A percentile compares a stretch with the other conserved stretches of the same genome.
phyloP scores from a whole-genome alignment of 2,113 vertebrate genomes.

The Aleadryas rufinucha region DNA sequence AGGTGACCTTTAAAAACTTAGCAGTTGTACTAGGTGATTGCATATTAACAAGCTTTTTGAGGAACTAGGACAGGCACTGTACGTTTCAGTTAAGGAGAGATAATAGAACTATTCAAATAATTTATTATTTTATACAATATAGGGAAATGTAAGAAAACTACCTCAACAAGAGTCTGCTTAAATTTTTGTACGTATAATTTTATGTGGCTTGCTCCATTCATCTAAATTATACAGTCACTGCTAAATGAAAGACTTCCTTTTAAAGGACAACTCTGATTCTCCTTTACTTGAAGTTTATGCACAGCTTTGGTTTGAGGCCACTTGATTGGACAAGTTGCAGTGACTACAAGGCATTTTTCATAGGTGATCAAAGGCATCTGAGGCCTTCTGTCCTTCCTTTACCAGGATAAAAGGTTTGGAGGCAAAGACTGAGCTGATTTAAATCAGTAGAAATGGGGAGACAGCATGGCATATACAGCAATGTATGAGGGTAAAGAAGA shows the following conservation, averaged over 20 bases:
- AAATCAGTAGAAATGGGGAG: background rate
- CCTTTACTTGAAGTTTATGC: conserved; percentile 19
- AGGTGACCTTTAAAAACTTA: conserved; percentile 85
- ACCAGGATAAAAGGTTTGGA: background rate
- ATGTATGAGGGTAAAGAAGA: background rate
- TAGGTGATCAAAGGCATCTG: background rate
- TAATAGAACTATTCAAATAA: conserved; percentile 81
- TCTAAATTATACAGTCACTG: conserved; percentile 23
- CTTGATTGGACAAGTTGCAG: background rate
- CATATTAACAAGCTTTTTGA: conserved; percentile 89
- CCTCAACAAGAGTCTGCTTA: conserved; percentile 66
- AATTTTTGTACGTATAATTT: conserved; percentile 57
- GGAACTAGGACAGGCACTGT: conserved; percentile 80
- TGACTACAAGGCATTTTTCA: background rate
- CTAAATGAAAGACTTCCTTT: conserved; percentile 37
- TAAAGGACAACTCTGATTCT: conserved; percentile 26
- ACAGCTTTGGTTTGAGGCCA: conserved; percentile 4
- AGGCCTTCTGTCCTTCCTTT: conserved; percentile 2
- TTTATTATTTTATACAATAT: conserved; percentile 77
- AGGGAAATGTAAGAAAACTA: conserved; percentile 70
- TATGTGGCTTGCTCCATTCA: conserved; percentile 28
- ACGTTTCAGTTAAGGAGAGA: conserved; percentile 79
- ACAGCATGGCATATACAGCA: background rate
- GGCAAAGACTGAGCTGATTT: background rate
- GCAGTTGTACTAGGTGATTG: conserved; percentile 84